Percentiles rank a stretch among this genome's conserved stretches.
phyloP scores from a whole-genome alignment of 1,140 invertebrate species.

The Thalassaphorura encarpata region DNA sequence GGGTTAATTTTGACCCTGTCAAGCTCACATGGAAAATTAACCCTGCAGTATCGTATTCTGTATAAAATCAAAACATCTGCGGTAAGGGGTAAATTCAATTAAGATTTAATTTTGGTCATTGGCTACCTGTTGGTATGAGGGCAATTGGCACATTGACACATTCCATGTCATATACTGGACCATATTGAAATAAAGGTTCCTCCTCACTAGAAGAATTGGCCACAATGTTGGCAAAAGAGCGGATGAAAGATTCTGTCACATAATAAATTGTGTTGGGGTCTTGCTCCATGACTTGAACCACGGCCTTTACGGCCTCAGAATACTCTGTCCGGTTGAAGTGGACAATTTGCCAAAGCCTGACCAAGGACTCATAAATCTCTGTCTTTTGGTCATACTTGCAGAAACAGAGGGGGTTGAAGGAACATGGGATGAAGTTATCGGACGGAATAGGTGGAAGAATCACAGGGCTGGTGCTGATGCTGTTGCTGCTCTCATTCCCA shows the following conservation, averaged over 20 bases:
- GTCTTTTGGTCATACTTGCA: slow-evolving; percentile 32
- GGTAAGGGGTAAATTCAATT: not conserved
- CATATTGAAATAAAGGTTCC: slow-evolving; percentile 25
- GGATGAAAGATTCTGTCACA: slow-evolving; percentile 19
- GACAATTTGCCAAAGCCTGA: slow-evolving; percentile 26
- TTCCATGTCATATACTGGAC: slow-evolving; percentile 30
- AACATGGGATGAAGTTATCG: slow-evolving; percentile 29
- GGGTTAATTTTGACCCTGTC: slow-evolving; percentile 26
- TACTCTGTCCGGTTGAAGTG: slow-evolving; percentile 27
- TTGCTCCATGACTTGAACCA: slow-evolving; percentile 16
- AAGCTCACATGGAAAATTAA: slow-evolving; percentile 31
- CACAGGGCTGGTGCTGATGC: too few relatives aligned
- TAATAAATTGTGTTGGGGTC: slow-evolving; percentile 27
- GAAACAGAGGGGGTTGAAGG: slow-evolving; percentile 32
- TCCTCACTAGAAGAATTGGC: too few relatives aligned
- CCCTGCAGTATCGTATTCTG: slow-evolving; percentile 31
- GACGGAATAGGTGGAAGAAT: too few relatives aligned
- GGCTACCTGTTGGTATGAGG: slow-evolving; percentile 31
- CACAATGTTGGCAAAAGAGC: slow-evolving; percentile 20
- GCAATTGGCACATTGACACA: slow-evolving; percentile 29
- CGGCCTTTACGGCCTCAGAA: slow-evolving; percentile 7
- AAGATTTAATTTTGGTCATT: not conserved
- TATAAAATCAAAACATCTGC: not conserved
- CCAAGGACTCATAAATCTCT: slow-evolving; percentile 31
- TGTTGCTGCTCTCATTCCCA: too few relatives aligned